These are phyloP conservation scores for Thunnus maccoyii DNA, from an alignment of 2,113 vertebrate genomes.

Conservation along the genomic window DNA sequence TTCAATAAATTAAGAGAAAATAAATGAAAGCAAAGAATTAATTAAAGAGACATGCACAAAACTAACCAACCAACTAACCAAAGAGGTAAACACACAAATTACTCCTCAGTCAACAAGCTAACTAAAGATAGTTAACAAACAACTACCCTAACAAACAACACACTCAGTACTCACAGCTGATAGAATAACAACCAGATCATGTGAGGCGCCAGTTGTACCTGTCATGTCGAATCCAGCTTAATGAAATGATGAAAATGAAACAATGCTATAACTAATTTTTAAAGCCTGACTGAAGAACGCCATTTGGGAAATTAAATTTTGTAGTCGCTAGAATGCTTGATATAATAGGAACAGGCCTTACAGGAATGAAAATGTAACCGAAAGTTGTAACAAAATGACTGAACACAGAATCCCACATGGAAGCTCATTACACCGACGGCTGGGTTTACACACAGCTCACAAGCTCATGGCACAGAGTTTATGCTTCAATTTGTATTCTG, in stretches of 20 bases:
- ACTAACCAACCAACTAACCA: background rate
- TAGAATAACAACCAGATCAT: slow-evolving; percentile 1
- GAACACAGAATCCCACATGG: too few relatives aligned
- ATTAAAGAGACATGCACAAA: background rate
- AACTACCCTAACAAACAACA: background rate
- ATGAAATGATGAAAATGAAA: slow-evolving; percentile 19
- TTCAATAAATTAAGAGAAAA: background rate
- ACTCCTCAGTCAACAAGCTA: background rate
- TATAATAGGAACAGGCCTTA: slow-evolving; percentile 10
- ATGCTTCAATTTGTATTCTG: too few relatives aligned
- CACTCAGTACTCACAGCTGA: background rate
- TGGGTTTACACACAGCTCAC: background rate
- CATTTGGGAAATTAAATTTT: slow-evolving; percentile 42
- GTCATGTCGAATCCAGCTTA: background rate
- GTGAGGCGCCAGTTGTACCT: background rate
- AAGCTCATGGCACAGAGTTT: too few relatives aligned
- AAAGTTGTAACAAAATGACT: background rate
- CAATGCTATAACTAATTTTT: slow-evolving; percentile 17
- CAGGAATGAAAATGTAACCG: background rate
- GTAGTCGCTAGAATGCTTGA: slow-evolving; percentile 2
- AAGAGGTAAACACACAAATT: background rate
- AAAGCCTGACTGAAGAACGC: slow-evolving; percentile 29
- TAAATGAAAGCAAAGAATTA: background rate
- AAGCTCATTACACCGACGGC: too few relatives aligned
- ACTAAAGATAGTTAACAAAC: background rate